Base-by-base conservation (phyloP, 2,888 invertebrate species). In the Nycteola revayana region DNA sequence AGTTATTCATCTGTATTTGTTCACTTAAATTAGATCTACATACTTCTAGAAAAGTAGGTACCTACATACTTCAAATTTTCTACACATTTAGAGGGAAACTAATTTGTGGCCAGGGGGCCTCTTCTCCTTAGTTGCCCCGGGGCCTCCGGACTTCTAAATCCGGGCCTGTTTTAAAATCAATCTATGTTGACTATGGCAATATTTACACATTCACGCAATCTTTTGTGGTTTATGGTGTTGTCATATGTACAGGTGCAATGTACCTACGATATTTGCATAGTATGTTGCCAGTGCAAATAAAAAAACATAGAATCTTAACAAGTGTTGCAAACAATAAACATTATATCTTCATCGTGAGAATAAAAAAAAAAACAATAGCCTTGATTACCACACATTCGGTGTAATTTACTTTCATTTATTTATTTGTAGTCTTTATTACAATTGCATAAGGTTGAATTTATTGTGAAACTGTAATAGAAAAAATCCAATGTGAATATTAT, bases 271-370 rank as follows among this genome's bases (percentile, higher is more conserved):
- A 52, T 52, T 43, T 56, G 39, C 57, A 56, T 55, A n/a, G n/a
- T n/a, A 40, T 27, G 26, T 49, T 57, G 40, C 36, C 17, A 42
- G 31, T n/a, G n/a, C n/a, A n/a, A 25, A 24, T n/a, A 36, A 56
- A 54, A 51, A 21, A 55, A 50, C 38, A 41, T 21, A 3, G 28
- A 46, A 44, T 37, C 36, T 42, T 23, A 42, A 44, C 42, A 34
- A 28, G 42, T 52, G 49, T 42, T 58, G 49, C 59, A 40, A 54
- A 58, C 59, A 58, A 54, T 47, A 49, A 42, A 44, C 55, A 37
- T 39, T 47, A 25, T 52, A 50, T 53, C 56, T 60, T 43, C 36
- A 46, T 34, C 63, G 62, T 62, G 63, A 50, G 62, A 62, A 49
- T 37, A 53, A 49, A 57, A 58, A 21, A n/a, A 55, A 60, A 35